These are phyloP conservation scores for Mastomys coucha DNA, from an alignment of 2,113 vertebrate species.

Conservation along the genomic window DNA sequence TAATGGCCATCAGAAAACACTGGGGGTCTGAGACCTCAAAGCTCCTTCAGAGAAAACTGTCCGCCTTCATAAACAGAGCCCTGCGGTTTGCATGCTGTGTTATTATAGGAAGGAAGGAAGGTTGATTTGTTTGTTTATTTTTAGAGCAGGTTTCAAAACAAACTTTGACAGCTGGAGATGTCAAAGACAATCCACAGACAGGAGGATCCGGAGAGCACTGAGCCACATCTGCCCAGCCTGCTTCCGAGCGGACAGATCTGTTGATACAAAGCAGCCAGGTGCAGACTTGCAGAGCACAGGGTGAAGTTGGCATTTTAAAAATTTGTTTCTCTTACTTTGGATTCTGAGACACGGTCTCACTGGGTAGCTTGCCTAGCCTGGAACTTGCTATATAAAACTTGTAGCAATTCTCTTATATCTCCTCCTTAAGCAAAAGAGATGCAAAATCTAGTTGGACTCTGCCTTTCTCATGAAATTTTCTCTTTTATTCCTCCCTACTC, in stretches of 20 bases:
- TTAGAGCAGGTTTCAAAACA: not conserved
- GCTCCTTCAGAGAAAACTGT: not conserved
- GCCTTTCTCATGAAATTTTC: not conserved
- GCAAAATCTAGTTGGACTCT: not conserved
- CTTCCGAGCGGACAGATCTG: not conserved
- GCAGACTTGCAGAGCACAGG: not conserved
- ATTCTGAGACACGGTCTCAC: not conserved
- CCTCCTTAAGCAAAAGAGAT: not conserved
- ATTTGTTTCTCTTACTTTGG: not conserved
- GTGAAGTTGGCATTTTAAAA: not conserved
- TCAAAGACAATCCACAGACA: not conserved
- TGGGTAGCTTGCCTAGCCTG: not conserved
- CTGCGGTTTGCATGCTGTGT: not conserved
- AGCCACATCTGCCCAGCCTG: not conserved
- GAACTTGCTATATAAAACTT: not conserved
- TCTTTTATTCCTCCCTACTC: not conserved
- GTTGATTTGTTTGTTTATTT: not conserved
- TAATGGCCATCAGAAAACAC: not conserved
- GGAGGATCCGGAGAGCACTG: not conserved
- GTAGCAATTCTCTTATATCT: not conserved
- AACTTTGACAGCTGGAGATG: not conserved
- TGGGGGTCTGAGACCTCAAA: not conserved
- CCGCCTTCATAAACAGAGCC: not conserved
- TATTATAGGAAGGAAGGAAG: not conserved
- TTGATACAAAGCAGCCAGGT: not conserved